Evolutionary conservation across 2,113 vertebrate species (phyloP).

Genomic region (Boulengerochromis microlepis): DNA sequence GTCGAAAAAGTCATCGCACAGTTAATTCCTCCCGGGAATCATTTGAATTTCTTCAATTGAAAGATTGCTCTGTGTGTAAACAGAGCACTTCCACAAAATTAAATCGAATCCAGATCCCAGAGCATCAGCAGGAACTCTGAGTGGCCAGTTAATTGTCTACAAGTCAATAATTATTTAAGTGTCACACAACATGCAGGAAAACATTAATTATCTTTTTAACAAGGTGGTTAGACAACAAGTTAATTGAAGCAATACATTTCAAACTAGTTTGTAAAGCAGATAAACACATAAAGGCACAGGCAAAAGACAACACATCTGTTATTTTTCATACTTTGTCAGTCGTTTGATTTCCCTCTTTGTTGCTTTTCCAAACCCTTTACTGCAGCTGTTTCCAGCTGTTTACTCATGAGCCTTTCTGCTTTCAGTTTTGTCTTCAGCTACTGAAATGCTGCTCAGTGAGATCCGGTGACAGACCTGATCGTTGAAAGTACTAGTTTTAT

Average conservation of each 20-base stretch:
- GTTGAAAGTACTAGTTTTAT: rapidly evolving
- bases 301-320: neutral
- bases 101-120: neutral
- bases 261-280: neutral
- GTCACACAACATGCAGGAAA: neutral
- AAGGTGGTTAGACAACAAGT: neutral
- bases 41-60: neutral
- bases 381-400: neutral
- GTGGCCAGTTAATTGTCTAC: neutral
- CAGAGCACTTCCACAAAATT: neutral
- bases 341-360: neutral
- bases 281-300: neutral
- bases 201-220: neutral
- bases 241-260: neutral
- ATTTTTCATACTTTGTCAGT: neutral
- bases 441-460: neutral
- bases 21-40: neutral
- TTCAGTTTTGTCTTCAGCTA: neutral
- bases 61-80: neutral
- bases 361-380: neutral
- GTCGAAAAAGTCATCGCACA: neutral
- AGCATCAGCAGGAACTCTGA: neutral
- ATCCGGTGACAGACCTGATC: neutral
- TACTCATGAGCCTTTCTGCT: neutral
- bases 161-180: neutral